A percentile compares a stretch with the other conserved stretches of the same genome.
phyloP scores from a whole-genome alignment of 2,113 vertebrate genomes.

The Pungitius pungitius region DNA sequence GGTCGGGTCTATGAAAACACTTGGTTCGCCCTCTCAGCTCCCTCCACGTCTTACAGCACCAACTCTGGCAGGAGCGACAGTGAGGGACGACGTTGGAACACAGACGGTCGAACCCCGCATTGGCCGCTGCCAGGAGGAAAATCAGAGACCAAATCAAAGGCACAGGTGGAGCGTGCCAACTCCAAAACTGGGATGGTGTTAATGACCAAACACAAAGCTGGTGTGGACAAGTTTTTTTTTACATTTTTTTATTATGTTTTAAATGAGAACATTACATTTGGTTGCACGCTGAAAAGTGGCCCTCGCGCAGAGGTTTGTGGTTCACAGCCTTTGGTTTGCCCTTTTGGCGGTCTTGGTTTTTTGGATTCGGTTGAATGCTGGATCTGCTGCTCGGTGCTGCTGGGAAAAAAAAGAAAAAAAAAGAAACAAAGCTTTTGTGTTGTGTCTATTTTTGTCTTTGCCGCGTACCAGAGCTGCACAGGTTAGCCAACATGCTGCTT shows the following conservation, averaged over 20 bases:
- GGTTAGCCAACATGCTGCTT: background rate
- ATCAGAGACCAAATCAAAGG: slow-evolving; percentile 16
- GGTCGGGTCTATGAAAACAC: slow-evolving; percentile 41
- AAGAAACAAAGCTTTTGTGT: background rate
- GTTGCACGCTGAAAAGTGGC: background rate
- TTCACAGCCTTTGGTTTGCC: background rate
- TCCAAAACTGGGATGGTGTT: slow-evolving; percentile 11
- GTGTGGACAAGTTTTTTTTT: background rate
- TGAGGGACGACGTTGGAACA: slow-evolving; percentile 11
- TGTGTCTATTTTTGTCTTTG: background rate
- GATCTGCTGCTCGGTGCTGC: background rate
- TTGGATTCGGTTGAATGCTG: background rate
- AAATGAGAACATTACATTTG: background rate
- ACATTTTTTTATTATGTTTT: background rate
- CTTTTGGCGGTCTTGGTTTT: background rate
- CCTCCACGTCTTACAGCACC: slow-evolving; percentile 19
- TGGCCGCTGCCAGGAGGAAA: slow-evolving; percentile 24
- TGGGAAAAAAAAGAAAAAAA: background rate
- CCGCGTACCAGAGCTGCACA: background rate
- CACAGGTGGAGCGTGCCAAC: slow-evolving; percentile 10
- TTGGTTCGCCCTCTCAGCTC: slow-evolving; percentile 34
- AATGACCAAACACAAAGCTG: slow-evolving; percentile 8
- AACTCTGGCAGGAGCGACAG: slow-evolving; percentile 17
- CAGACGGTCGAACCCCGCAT: slow-evolving; percentile 31
- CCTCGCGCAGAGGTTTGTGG: background rate